Percentiles rank a stretch among this genome's conserved stretches.
Conservation (phyloP, 2,113 vertebrate species). For the sheep (Ovis aries) region DNA sequence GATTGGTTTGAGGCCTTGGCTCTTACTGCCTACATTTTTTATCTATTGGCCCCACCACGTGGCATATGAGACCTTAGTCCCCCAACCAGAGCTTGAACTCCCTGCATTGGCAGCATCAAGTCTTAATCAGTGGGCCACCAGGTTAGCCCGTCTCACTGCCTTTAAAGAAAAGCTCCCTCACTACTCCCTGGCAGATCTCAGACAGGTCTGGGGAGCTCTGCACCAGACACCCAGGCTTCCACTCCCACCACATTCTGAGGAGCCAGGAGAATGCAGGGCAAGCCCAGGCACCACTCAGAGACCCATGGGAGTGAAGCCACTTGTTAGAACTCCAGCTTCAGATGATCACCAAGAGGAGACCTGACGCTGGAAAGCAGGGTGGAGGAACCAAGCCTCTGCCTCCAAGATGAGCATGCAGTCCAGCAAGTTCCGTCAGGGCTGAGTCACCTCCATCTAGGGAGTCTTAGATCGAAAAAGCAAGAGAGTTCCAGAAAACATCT, state of each 20-base stretch:
- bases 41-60: background rate
- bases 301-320: background rate
- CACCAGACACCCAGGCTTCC: too few species aligned
- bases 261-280: background rate
- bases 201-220: background rate
- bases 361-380: background rate
- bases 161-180: background rate
- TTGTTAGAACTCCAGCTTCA: background rate
- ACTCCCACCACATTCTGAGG: background rate
- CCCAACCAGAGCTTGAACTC: background rate
- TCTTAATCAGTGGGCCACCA: background rate
- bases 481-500: too few species aligned
- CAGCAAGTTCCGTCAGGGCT: background rate
- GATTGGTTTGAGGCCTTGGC: background rate
- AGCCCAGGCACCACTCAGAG: background rate
- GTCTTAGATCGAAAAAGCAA: background rate
- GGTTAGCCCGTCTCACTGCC: background rate
- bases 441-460: background rate
- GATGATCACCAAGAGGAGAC: background rate
- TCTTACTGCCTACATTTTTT: background rate
- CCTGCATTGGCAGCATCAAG: background rate
- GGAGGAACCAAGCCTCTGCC: background rate
- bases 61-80: background rate
- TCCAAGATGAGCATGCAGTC: background rate
- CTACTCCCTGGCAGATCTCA: background rate